Conservation (phyloP, 2,888 invertebrate genomes). For the Acronicta leporina region DNA sequence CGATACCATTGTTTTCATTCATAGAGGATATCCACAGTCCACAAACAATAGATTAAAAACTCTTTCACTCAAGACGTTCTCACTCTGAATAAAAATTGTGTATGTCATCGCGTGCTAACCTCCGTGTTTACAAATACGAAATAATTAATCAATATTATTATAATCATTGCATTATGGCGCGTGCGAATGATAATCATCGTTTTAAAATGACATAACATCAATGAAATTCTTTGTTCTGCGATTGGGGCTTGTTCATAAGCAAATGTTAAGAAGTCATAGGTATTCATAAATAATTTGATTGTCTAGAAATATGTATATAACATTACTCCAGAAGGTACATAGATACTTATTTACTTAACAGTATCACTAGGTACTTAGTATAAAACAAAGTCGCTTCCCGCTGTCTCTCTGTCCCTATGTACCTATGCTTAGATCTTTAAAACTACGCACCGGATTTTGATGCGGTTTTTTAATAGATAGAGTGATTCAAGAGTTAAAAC, state of each 20-base stretch:
- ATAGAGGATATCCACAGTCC: slow-evolving; percentile 8
- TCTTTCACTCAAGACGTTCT: slow-evolving; percentile 17
- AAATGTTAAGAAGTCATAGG: slow-evolving; percentile 1
- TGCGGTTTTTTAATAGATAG: no score
- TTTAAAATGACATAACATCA: slow-evolving; percentile 36
- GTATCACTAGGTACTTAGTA: no score
- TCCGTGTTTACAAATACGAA: slow-evolving; percentile 72
- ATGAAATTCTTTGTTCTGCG: slow-evolving; percentile 32
- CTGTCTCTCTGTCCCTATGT: no score
- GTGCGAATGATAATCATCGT: slow-evolving; percentile 48
- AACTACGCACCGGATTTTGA: no score
- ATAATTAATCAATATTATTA: slow-evolving; percentile 63
- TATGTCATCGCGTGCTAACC: slow-evolving; percentile 58
- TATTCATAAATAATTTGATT: no score
- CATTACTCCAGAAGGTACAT: no score
- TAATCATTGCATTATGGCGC: slow-evolving; percentile 45
- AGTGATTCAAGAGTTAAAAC: no score
- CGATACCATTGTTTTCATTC: slow-evolving; percentile 51
- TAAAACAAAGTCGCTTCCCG: no score
- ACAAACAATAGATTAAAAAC: slow-evolving; percentile 37
- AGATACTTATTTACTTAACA: no score
- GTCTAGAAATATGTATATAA: no score
- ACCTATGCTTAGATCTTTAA: no score
- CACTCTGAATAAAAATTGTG: slow-evolving; percentile 28
- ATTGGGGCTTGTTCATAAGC: slow-evolving; percentile 7